Base-by-base conservation (phyloP, 1,140 invertebrate genomes). In the Heterodera schachtii region DNA sequence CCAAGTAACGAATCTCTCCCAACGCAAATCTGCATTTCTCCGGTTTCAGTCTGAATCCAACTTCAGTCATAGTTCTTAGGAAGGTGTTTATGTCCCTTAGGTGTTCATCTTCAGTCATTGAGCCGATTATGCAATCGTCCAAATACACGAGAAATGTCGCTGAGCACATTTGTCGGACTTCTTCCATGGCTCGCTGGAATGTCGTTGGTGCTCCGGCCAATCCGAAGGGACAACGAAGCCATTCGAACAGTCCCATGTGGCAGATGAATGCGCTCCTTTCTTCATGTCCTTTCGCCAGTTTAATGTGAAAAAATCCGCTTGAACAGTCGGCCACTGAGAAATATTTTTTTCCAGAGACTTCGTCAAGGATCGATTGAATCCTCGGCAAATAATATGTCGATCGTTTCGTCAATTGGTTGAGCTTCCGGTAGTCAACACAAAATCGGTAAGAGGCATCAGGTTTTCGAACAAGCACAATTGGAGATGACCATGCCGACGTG, bases 381-480 rank as follows among this genome's bases (percentile, higher is more conserved):
- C 41, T 19, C 0, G 81, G 81, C 16, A 81, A 49, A 46, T 71
- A 57, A 52, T 81, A 82, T 3, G 78, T 78, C 43, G 74, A 76
- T 52, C 49, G 46, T 43, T 77, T 52, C 79, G 78, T 80, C 16
- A 47, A 21, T 81, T 49, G 47, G 43, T 80, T 80, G 2, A 80
- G n/a, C 49, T 47, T 60, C 46, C 78, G 46, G 44, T 85, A 84
- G 44, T 84, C 83, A 11, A 77, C 81, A 1, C 82, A 76, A 44
- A 84, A 84, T 74, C 83, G 41, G 11, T 41, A 74, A 9, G 83
- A 52, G n/a, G 73, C 66, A n/a, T 84, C 81, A 5, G 81, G 76
- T 44, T 84, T 84, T 47, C 21, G 52, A 16, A 84, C 83, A 11
- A 84, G 19, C 16, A 84, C 83, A 41, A 84, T 80, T 3, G 83